Evolutionary conservation across 2,797 vertebrate genomes (phyloP), one percentile per base, ranked within the genome.

Genomic region (Propithecus perrieri): DNA sequence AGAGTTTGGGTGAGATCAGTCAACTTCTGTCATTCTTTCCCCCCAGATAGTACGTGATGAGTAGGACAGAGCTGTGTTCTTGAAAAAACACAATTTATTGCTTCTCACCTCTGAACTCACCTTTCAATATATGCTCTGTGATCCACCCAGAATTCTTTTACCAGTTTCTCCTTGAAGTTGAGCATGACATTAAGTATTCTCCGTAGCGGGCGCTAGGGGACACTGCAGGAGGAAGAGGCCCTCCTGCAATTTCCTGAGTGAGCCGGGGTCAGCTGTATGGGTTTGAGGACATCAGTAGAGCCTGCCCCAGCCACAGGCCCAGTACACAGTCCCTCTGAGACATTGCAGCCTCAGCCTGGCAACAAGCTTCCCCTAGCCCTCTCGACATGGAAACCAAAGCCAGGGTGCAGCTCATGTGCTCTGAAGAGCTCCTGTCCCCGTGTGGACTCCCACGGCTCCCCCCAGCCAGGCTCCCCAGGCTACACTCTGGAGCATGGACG

Each of bases 361-460:
- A 33, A 18, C 30, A 33, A n/a, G 15, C 79, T 80, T 67, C 28
- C 33, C 63, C 6, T 11, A 59, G 67, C 26, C 24, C 65, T 59
- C 26, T 26, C 1, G 2, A 20, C 81, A 13, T 9, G 41, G 57
- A 57, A 83, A 35, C 59, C 76, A 83, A 81, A 67, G 0, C 14
- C 30, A 38, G 0, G 0, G 5, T 38, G 57, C 17, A 30, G 14
- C 33, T 7, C 2, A 0, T 2, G 2, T 46, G 2, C 61, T 67
- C 26, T 14, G 6, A 48, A 35, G 38, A 33, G 33, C 28, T 55
- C 38, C 38, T 46, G 35, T 53, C 85, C 55, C 67, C 7, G 5
- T 7, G 12, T 22, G 10, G 59, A 57, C 48, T 46, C 86, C 61
- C 59, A 33, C 9, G 7, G 35, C 28, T 20, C 4, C 0, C 69